phyloP scores from a whole-genome alignment of 2,888 invertebrate genomes.

The Drosophila putrida region DNA sequence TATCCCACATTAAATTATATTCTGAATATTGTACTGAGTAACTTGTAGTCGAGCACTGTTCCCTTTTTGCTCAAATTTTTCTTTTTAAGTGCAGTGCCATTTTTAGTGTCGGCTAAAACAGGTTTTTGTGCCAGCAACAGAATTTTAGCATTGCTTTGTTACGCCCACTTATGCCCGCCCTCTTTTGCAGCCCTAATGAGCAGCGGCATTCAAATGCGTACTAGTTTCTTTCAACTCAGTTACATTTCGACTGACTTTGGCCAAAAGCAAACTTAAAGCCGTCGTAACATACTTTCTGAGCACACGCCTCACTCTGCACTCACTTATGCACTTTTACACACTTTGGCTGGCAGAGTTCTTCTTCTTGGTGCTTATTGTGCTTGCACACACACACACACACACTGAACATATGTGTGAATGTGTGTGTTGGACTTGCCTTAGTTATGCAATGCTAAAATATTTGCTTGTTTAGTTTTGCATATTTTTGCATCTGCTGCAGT shows the following conservation, averaged over 20 bases:
- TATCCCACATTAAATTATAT: no score
- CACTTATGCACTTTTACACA: conserved; percentile 61
- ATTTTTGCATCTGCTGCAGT: conserved; percentile 75
- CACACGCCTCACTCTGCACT: conserved; percentile 17
- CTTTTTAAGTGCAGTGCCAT: conserved; percentile 35
- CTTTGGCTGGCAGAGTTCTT: conserved; percentile 35
- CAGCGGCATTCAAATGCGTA: conserved; percentile 68
- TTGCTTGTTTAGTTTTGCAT: conserved; percentile 81
- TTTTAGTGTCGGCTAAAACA: conserved; percentile 56
- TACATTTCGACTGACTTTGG: conserved; percentile 28
- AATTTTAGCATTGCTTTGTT: conserved; percentile 60
- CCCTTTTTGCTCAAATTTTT: conserved; percentile 21
- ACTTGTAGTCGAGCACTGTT: not conserved
- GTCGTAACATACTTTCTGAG: conserved; percentile 42
- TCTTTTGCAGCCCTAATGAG: conserved; percentile 57
- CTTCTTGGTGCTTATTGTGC: conserved; percentile 51
- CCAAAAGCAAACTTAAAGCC: conserved; percentile 58
- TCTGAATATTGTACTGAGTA: conserved; percentile 2
- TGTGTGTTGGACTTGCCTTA: conserved; percentile 45
- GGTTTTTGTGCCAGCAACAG: conserved; percentile 62
- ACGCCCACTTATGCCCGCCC: conserved; percentile 16
- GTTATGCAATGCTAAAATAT: conserved; percentile 77
- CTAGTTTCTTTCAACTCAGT: conserved; percentile 41
- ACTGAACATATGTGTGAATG: conserved; percentile 1
- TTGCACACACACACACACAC: conserved; percentile 24